Evolutionary conservation across 2,797 vertebrate species (phyloP), one percentile per base, ranked within the genome.

Genomic region (Bovichtus variegatus): DNA sequence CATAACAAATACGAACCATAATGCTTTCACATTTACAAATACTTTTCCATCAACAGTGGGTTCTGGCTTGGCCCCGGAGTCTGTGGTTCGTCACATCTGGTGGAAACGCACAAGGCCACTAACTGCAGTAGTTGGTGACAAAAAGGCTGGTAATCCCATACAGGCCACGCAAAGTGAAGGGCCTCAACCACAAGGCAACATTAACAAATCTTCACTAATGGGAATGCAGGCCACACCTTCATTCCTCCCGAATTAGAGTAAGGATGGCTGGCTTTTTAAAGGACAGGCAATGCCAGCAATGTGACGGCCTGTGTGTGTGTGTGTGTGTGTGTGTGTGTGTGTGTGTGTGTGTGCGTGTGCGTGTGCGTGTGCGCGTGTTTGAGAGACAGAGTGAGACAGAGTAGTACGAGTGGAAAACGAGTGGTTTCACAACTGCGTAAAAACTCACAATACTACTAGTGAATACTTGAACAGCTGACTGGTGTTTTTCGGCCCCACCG

Each of bases 231-330:
- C 85, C 89, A 87, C 90, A 81, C 92, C 84, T 89, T 93, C 87
- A 93, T 92, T 93, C 92, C 84, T 88, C 88, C 89, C 74, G 74
- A 92, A 92, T 90, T 90, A 92, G 93, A 76, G 87, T 70, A 63
- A 83, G 87, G 87, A 86, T 76, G 81, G 85, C 21, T 87, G 91
- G 74, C 83, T 89, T 83, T 91, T 90, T 89, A 87, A 89, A 90
- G 88, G 70, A 74, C 81, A 5, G 84, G 72, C 85, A 67, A 86
- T 77, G 83, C 73, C 78, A 90, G 83, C 82, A 50, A 82, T 86
- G 86, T 70, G 67, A 60, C 70, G 65, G 68, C 23, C 41, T 41
- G 9, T 44, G 69, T 70, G 34, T 55, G 27, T 29, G 61, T 49
- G 41, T 34, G 67, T 49, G 25, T 16, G 62, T 23, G n/a, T n/a